Evolutionary conservation across 2,113 vertebrate genomes (phyloP).

Genomic region (Tachycineta bicolor): DNA sequence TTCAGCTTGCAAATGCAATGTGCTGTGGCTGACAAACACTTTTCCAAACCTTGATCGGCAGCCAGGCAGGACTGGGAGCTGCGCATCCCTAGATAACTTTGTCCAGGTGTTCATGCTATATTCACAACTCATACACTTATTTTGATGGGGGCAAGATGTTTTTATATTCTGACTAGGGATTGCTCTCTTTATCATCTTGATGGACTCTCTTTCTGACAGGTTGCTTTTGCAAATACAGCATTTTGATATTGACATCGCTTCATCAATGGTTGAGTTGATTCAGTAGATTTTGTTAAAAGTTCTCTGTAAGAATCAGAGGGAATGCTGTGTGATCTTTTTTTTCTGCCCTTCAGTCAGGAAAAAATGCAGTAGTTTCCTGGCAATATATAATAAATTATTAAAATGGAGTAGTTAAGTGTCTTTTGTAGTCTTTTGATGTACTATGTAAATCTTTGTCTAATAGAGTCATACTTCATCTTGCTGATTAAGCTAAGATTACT

Average conservation of each 20-base stretch:
- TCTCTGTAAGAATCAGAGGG: background rate
- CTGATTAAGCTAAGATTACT: background rate
- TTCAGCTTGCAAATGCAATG: background rate
- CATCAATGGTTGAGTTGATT: background rate
- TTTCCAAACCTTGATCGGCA: accelerated
- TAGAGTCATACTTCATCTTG: background rate
- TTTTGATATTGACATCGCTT: background rate
- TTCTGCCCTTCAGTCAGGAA: background rate
- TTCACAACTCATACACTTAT: background rate
- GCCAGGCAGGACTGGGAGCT: background rate
- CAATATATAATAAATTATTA: background rate
- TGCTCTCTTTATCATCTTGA: accelerated
- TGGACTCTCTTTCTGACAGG: background rate
- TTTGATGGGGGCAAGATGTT: background rate
- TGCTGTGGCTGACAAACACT: background rate
- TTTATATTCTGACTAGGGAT: background rate
- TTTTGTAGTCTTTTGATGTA: background rate
- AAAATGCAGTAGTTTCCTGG: background rate
- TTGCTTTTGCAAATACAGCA: background rate
- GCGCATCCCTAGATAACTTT: accelerated
- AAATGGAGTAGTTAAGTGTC: background rate
- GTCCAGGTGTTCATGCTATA: background rate
- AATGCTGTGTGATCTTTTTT: background rate
- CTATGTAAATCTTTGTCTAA: background rate
- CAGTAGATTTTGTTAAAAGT: background rate